These are phyloP conservation scores for Rhimphoctona megacephalus DNA, from an alignment of 2,888 invertebrate genomes.

Conservation along the genomic window DNA sequence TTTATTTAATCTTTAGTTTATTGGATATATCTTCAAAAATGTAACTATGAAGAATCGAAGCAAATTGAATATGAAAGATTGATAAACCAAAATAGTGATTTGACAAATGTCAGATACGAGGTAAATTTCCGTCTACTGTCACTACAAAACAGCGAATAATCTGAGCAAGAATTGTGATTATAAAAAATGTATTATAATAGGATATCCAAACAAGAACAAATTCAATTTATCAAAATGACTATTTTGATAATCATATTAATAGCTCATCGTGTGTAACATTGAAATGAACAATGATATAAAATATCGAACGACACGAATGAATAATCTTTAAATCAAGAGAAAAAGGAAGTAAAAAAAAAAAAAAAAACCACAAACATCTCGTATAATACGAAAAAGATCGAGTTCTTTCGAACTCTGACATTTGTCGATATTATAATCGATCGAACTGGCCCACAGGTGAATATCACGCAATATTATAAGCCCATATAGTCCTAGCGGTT, in stretches of 20 bases:
- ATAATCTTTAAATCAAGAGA: not conserved
- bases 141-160: not conserved
- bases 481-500: not conserved
- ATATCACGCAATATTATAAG: not conserved
- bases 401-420: constrained; percentile 41
- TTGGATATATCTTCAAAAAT: not conserved
- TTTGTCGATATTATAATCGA: constrained; percentile 23
- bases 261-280: not conserved
- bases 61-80: not conserved
- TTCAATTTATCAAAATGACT: constrained; percentile 8
- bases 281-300: not conserved
- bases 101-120: constrained; percentile 23
- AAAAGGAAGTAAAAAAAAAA: not conserved
- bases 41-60: not conserved
- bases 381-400: constrained; percentile 1
- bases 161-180: not conserved
- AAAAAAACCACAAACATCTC: not conserved
- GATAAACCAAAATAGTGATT: not conserved
- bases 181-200: not conserved
- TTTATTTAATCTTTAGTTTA: not conserved
- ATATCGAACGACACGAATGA: not conserved
- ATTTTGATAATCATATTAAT: not conserved
- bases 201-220: constrained; percentile 8
- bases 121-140: not conserved
- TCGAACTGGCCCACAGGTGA: constrained; percentile 6